Conservation (phyloP, 2,888 invertebrate genomes). For the Leuctra nigra region DNA sequence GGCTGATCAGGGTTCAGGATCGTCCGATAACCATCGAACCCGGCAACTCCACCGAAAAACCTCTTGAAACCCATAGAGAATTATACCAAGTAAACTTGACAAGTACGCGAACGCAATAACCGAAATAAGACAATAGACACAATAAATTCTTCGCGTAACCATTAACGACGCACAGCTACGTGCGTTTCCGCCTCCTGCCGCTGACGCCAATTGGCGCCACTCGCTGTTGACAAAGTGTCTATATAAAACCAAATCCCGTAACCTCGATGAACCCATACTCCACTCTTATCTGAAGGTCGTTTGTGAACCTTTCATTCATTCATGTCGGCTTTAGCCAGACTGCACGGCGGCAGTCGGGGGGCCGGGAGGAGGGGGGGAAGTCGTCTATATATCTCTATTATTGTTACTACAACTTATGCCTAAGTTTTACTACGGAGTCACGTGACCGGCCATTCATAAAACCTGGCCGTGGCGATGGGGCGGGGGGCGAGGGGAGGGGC, state of each 20-base stretch:
- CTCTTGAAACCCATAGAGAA: no score
- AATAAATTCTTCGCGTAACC: no score
- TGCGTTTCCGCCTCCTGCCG: background rate
- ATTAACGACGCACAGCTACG: no score
- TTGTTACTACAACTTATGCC: conserved; percentile 17
- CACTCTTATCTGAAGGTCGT: conserved; percentile 16
- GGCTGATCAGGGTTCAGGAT: no score
- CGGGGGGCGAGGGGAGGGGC: conserved; percentile 2
- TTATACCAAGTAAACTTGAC: no score
- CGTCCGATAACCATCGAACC: no score
- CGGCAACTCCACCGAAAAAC: no score
- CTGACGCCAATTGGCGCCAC: background rate
- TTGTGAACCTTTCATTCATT: conserved; percentile 13
- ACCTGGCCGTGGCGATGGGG: conserved; percentile 15
- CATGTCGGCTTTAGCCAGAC: background rate
- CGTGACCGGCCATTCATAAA: conserved; percentile 23
- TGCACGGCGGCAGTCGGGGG: background rate
- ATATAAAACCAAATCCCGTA: conserved; percentile 5
- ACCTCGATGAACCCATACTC: conserved; percentile 6
- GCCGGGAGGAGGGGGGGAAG: background rate
- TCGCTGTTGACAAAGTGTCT: conserved; percentile 7
- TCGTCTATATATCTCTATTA: conserved; percentile 19
- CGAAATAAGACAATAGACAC: no score
- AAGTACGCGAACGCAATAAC: no score
- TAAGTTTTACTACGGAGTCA: conserved; percentile 15